Evolutionary conservation across 1,140 invertebrate genomes (phyloP), one percentile per base, ranked within the genome.

Genomic region (Harlomillsia oculata): DNA sequence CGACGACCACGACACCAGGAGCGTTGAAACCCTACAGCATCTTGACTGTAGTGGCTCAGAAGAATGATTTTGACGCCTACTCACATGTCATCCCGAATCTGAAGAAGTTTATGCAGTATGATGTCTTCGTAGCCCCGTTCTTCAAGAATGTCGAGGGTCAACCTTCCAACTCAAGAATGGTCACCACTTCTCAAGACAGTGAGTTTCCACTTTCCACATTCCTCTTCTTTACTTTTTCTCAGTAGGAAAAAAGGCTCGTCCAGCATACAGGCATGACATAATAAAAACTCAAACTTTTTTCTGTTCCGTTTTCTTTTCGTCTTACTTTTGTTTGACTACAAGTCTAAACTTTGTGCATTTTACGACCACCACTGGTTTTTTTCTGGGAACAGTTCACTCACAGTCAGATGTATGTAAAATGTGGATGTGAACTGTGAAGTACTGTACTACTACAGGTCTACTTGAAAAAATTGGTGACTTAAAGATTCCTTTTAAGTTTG

Each of bases 51-150:
- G 59, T 60, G 11, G 56, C 65, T 9, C 68, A 67, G 11, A 67
- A 71, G 28, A 61, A 59, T 25, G 66, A 68, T 20, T 62, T 70
- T 4, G 69, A 69, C 11, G 67, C 72, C 3, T 72, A 70, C 25
- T 68, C 70, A 4, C 81, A 84, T 68, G 75, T 83, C 1, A 74
- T 91, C 1, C 77, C 77, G 4, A 83, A 83, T 66, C 72, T 94
- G 18, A 79, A 82, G 50, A 89, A 90, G 64, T 89, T 80, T 67
- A 88, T 84, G 8, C 83, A 83, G 66, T 93, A 93, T 68, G 86
- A 91, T 71, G 86, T 90, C 66, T 90, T 91, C 64, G 74, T 91
- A 18, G 83, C 87, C n/a, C 87, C 88, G 39, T 63, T 63, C 40
- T 63, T 45, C 45, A 84, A 86, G 62, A 82, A 79, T 3, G 79